These are phyloP conservation scores for Haliclona indistincta DNA, from an alignment of 37 sponge, comb jelly and placozoan species.

Conservation along the genomic window DNA sequence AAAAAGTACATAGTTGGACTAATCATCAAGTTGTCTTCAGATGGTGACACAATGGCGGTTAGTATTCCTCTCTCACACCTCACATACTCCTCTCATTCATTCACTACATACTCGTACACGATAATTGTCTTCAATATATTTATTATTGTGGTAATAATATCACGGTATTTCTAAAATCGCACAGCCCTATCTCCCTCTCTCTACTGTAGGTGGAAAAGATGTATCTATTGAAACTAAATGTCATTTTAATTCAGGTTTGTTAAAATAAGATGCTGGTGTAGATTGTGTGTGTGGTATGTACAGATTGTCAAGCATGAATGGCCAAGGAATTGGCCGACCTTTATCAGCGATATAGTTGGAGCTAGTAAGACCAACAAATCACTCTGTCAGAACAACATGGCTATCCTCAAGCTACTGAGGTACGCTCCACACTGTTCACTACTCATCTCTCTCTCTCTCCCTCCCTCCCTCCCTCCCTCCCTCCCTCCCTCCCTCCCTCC, in stretches of 20 bases:
- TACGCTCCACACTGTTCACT: conserved; percentile 1
- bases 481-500: conserved; percentile 3
- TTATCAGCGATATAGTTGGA: conserved; percentile 95
- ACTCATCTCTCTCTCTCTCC: not conserved
- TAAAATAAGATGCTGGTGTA: not conserved
- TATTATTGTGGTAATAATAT: no score
- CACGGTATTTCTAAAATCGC: not conserved
- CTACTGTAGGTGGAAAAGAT: conserved; percentile 79
- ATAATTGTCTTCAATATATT: no score
- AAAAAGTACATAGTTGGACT: conserved; percentile 96
- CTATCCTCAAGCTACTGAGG: conserved; percentile 94
- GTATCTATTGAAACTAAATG: conserved; percentile 90
- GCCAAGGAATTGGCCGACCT: conserved; percentile 97
- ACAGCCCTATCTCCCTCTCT: not conserved
- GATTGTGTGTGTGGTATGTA: no score
- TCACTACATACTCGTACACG: no score
- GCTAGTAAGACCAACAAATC: conserved; percentile 91
- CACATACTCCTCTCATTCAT: not conserved
- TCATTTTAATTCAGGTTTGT: conserved; percentile 90
- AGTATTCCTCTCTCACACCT: not conserved
- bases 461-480: not conserved
- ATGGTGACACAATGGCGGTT: conserved; percentile 69
- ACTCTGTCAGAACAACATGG: conserved; percentile 97
- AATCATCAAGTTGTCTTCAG: conserved; percentile 92
- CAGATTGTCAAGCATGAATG: conserved; percentile 99